Evolutionary conservation across 92 coral and sea anemone species (phyloP), one percentile per base, ranked within the genome.

Genomic region (Paragorgia papillata): DNA sequence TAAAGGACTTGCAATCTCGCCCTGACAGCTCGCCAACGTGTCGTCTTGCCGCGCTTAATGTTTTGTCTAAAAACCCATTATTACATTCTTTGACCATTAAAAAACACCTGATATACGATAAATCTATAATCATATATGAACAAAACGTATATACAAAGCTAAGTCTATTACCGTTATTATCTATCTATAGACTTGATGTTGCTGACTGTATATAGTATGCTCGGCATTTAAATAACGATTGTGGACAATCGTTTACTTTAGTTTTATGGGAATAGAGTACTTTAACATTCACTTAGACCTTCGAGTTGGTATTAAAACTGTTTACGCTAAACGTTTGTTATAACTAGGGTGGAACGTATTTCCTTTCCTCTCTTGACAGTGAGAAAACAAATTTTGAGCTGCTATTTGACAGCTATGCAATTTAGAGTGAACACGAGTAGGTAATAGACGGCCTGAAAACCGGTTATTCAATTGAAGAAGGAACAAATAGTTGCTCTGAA

Each of bases 261-360:
- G 62, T 22, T 17, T 13, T 22, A 5, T 5, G 6, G 62, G 28
- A 12, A 22, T 22, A 56, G 62, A 3, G 3, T 17, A 3, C 17
- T 56, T 28, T 22, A 56, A 56, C 62, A 56, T 56, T 56, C 33
- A 56, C 14, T 56, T 56, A 56, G 62, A 56, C 3, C 30, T 56
- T 56, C 33, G 33, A 56, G 62, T 56, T 56, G 62, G 30, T 56
- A 56, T 22, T 31, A 3, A 56, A 56, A 56, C 62, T 22, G 33
- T 56, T 56, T 22, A 56, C 28, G 31, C 3, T 56, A 22, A 3
- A 22, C 18, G 1, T 9, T n/a, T 13, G 13, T 22, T 2, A 13
- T 56, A 56, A 56, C 31, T 17, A 3, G 62, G 33, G 62, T 22
- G 14, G 62, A 56, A 3, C 62, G 62, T 31, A 56, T 56, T 56